Percentiles rank a stretch among this genome's conserved stretches.
These are phyloP conservation scores for Lemur catta DNA, from an alignment of 2,797 vertebrate genomes.

Conservation along the genomic window DNA sequence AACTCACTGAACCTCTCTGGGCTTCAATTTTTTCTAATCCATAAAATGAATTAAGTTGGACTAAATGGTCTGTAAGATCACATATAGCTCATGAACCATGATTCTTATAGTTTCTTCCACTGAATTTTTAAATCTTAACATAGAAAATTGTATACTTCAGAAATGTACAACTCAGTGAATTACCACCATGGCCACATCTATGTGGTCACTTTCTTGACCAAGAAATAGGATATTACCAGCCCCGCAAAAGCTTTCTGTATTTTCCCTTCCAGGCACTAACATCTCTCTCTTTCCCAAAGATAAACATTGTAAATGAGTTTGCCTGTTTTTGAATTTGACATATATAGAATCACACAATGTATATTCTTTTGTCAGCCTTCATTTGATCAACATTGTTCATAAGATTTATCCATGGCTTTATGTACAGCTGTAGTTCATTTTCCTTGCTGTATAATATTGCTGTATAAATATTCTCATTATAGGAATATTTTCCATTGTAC, in stretches of 20 bases:
- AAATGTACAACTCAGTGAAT: background rate
- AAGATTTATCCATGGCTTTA: background rate
- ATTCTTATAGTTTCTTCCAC: background rate
- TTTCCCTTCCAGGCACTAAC: background rate
- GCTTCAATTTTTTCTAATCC: background rate
- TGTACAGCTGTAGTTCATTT: background rate
- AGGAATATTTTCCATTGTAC: background rate
- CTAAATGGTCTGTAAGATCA: background rate
- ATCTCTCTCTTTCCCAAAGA: background rate
- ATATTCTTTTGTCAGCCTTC: background rate
- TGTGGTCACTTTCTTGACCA: background rate
- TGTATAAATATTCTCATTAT: background rate
- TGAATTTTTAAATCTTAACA: conserved; percentile 1
- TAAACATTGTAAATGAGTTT: background rate
- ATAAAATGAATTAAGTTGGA: background rate
- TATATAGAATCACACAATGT: background rate
- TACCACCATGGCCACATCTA: background rate
- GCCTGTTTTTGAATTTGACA: background rate
- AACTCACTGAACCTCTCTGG: background rate
- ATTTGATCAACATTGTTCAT: background rate
- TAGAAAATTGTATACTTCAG: background rate
- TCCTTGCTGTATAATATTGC: background rate
- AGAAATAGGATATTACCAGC: background rate
- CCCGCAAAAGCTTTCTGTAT: background rate
- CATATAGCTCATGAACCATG: background rate